Evolutionary conservation across 2,888 invertebrate genomes (phyloP), one percentile per base, ranked within the genome.

Genomic region (Hylaea fasciaria): DNA sequence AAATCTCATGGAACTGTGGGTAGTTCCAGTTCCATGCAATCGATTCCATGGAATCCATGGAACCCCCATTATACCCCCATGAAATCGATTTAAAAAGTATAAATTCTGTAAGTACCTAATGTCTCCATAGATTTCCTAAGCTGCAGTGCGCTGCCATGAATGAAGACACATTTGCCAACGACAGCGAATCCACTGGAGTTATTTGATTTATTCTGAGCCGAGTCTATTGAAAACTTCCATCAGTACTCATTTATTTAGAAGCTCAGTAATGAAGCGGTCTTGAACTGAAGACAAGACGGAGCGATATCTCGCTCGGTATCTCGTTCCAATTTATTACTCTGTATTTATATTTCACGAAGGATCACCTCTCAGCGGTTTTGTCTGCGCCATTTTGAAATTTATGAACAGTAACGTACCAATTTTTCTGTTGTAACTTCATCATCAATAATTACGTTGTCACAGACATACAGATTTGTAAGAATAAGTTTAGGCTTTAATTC

Each of bases 161-260:
- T 91, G 90, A 88, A 91, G 90, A 88, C 87, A 86, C 91, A 89
- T 89, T 91, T 89, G 89, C 90, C 87, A 89, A 81, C 86, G 86
- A 89, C 88, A 85, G 85, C 78, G 81, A 78, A 86, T 82, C 81
- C 83, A 79, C 78, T 71, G 70, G 80, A 84, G 83, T 85, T 89
- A 89, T 91, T 89, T 89, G 89, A 89, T 90, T 89, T 89, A 89
- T 89, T 85, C 83, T 77, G 68, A 83, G 83, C 77, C 68, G 70
- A 73, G 81, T 76, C 86, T 82, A 88, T 87, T 89, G 88, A 86
- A 87, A 85, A 84, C 82, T 83, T 79, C 78, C 81, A 85, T 85
- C 81, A 78, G 71, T 71, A 74, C 71, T 73, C 78, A 81, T 79
- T 86, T 85, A 85, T 85, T 83, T 82, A 78, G 73, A 76, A 72